Evolutionary conservation across 2,113 vertebrate genomes (phyloP).

Genomic region (Scopus umbretta): DNA sequence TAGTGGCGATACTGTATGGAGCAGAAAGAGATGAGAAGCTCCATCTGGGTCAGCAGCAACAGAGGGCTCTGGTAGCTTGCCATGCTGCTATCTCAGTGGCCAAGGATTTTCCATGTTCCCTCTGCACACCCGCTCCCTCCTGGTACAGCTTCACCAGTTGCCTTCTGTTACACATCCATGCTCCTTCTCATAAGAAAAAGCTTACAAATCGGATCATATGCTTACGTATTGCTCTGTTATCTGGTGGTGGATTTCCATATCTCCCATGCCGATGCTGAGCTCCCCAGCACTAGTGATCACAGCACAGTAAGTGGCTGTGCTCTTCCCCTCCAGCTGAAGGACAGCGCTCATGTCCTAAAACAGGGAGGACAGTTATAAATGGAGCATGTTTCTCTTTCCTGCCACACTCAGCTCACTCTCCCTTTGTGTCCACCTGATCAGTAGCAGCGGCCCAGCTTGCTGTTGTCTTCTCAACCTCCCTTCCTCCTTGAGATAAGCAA

Average conservation of each 20-base stretch:
- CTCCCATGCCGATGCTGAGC: conserved; percentile 82
- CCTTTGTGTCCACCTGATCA: not conserved
- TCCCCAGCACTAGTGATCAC: conserved; percentile 75
- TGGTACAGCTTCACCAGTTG: not conserved
- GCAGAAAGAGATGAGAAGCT: not conserved
- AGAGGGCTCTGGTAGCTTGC: not conserved
- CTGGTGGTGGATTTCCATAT: conserved; percentile 87
- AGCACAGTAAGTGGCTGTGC: conserved; percentile 71
- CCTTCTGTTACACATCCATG: not conserved
- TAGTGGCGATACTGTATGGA: not conserved
- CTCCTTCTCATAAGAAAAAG: not conserved
- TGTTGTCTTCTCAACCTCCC: not conserved
- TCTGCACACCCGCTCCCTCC: not conserved
- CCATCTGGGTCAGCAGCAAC: not conserved
- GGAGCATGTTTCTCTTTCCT: not conserved
- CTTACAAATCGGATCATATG: not conserved
- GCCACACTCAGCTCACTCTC: not conserved
- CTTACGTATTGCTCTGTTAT: conserved; percentile 84
- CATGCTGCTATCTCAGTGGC: not conserved
- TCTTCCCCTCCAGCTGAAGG: conserved; percentile 46
- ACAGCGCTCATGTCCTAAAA: conserved; percentile 60
- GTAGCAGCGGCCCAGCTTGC: not conserved
- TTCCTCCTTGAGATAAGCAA: not conserved
- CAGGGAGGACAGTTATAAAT: not conserved
- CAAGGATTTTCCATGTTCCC: not conserved